Evolutionary conservation across 2,797 vertebrate genomes (phyloP), one percentile per base, ranked within the genome.

Genomic region (Enteromius treurensis): DNA sequence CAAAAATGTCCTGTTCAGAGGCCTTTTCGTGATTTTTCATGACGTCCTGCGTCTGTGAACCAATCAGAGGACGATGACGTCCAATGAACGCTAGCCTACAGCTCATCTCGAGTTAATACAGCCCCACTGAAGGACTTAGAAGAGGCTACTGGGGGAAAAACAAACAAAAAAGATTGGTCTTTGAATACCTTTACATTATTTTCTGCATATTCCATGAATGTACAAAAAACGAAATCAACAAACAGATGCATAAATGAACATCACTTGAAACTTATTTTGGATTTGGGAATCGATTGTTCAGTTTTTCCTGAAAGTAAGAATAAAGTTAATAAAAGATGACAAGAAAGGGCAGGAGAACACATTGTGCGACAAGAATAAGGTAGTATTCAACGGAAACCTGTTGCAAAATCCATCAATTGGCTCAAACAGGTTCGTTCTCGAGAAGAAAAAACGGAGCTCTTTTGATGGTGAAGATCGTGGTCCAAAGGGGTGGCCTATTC

Each of bases 191-290:
- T 53, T 51, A 73, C 68, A 80, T 73, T 40, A 73, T 42, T 53
- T 71, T 88, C 85, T 81, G 73, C 78, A 60, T 85, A 83, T 75
- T 55, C 85, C 58, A 53, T 34, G 11, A 81, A 40, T 47, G 55
- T 15, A 65, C 79, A 32, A 81, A 75, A 80, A 70, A 77, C 29
- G 14, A 81, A 67, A 84, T 65, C 29, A 3, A 77, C 17, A 80
- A 37, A 76, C 82, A 84, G 64, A 87, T 81, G 83, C 76, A 65
- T 88, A 53, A 82, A 88, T 67, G 42, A 64, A 32, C 14, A 82
- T 53, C 68, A 64, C 86, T 87, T 90, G 86, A 86, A 70, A 47
- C 67, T 85, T 15, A 74, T 58, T 60, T 45, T 47, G 60, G 51
- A 76, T 58, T 60, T 45, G 53, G 60, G 53, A 76, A 26, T 74